Evolutionary conservation across 2,113 vertebrate genomes (phyloP).

Genomic region (Perca fluviatilis): DNA sequence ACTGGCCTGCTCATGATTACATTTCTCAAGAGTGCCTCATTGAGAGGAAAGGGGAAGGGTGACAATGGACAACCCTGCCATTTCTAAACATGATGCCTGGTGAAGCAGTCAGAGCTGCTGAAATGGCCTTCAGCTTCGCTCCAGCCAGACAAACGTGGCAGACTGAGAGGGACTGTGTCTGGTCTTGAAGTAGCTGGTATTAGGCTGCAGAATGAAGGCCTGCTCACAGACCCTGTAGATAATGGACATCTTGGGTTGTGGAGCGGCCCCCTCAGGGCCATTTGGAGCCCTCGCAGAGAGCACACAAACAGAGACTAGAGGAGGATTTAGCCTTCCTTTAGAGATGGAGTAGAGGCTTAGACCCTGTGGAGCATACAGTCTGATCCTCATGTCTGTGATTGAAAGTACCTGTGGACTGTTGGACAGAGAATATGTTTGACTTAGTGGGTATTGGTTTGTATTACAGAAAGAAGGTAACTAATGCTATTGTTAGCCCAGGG

Average conservation of each 20-base stretch:
- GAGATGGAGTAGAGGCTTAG: constrained; percentile 68
- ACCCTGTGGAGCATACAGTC: constrained; percentile 49
- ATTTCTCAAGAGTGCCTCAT: constrained; percentile 62
- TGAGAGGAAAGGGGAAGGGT: constrained; percentile 49
- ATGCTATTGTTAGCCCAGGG: constrained; percentile 9
- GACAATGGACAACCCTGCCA: constrained; percentile 61
- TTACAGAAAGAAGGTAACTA: constrained; percentile 12
- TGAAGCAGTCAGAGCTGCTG: constrained; percentile 41
- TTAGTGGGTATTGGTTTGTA: constrained; percentile 3
- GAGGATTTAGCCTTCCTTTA: constrained; percentile 71
- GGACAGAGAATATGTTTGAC: constrained; percentile 42
- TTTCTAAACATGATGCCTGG: constrained; percentile 64
- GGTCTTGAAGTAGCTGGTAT: constrained; percentile 65
- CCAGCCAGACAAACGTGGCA: constrained; percentile 42
- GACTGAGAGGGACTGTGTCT: constrained; percentile 48
- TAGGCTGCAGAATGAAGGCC: constrained; percentile 72
- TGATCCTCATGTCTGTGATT: constrained; percentile 39
- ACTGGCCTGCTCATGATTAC: constrained; percentile 50
- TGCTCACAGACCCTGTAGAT: constrained; percentile 67
- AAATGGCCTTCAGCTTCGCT: constrained; percentile 56
- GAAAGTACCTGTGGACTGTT: constrained; percentile 31
- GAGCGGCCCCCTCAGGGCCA: constrained; percentile 68
- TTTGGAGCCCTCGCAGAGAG: constrained; percentile 64
- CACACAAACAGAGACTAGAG: constrained; percentile 62
- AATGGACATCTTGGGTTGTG: constrained; percentile 76